Base-by-base conservation (phyloP, 2,113 vertebrate species). In the Eulemur macaco region DNA sequence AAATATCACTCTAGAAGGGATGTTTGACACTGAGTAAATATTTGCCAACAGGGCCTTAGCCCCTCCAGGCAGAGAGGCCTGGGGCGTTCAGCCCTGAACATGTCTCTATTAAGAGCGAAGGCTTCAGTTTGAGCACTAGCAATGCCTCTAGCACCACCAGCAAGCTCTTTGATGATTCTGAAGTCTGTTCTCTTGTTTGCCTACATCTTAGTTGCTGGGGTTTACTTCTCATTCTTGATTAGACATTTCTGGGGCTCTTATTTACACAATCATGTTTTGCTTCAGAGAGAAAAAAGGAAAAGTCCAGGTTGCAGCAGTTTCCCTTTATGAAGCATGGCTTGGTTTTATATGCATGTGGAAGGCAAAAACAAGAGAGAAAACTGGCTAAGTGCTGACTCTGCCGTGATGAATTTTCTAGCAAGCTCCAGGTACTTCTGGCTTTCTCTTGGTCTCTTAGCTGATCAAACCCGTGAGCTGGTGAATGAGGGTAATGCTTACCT, bases 161-260 rank as follows among this genome's bases (percentile, higher is more conserved):
- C 18, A 25, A 66, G 71, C 52, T 92, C 63, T 82, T 68, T 31
- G 52, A 73, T 83, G 37, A 77, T 88, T 91, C 86, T 96, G 74
- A 39, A 90, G 60, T 71, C 50, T 81, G 42, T 93, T 94, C 78
- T 64, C 60, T 95, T 81, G 21, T 88, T 96, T 96, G 45, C 42
- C 23, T 50, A 50, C 56, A 64, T 86, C 64, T 94, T 68, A 76
- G 69, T 89, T 92, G 27, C 80, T 52, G 78, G 74, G 45, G 14
- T 92, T 95, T 73, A 27, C n/a, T 88, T 95, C 50, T 94, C 31
- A 71, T 94, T 78, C 47, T 89, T 93, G 12, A 91, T 87, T 93
- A 92, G 71, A 71, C 15, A 3, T 95, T 97, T 97, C 66, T 71
- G 52, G 76, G 29, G n/a, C 63, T 97, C 94, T 96, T 94, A 86